Conservation (phyloP, 2,113 vertebrate genomes). For the Xyliphius kryptos region DNA sequence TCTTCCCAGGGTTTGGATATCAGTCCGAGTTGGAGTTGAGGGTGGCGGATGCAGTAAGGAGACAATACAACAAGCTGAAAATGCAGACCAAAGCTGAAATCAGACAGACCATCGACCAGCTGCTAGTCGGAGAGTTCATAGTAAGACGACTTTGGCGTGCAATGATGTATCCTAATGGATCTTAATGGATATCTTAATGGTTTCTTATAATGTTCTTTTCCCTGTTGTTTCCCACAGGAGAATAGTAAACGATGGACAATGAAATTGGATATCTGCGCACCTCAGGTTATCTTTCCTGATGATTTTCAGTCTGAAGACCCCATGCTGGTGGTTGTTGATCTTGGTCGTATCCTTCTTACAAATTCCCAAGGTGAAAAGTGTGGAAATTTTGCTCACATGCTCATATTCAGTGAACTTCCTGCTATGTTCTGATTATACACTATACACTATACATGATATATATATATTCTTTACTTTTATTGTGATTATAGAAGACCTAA, state of each 20-base stretch:
- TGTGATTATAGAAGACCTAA: constrained; percentile 62
- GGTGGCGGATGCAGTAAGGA: constrained; percentile 89
- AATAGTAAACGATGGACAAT: constrained; percentile 92
- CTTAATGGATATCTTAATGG: too few species aligned
- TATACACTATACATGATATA: too few species aligned
- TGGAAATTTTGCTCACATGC: too few species aligned
- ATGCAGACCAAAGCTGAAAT: constrained; percentile 98
- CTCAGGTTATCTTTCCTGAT: constrained; percentile 95
- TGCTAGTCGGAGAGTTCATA: constrained; percentile 95
- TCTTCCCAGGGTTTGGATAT: constrained; percentile 88
- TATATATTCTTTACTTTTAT: neutral
- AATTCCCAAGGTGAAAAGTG: constrained; percentile 94
- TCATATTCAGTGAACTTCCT: too few species aligned
- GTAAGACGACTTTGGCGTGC: too few species aligned
- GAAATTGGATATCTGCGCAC: constrained; percentile 91
- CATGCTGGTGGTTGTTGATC: constrained; percentile 87
- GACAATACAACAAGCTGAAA: constrained; percentile 95
- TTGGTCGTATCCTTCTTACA: constrained; percentile 90
- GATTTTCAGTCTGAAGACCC: constrained; percentile 89
- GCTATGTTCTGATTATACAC: too few species aligned
- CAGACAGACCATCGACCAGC: constrained; percentile 89
- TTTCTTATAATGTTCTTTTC: constrained; percentile 1
- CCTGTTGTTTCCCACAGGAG: constrained; percentile 60
- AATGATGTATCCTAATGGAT: too few species aligned
- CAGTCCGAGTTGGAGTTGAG: constrained; percentile 91